These are phyloP conservation scores for Episyrphus balteatus DNA, from an alignment of 1,140 invertebrate genomes.

Conservation along the genomic window DNA sequence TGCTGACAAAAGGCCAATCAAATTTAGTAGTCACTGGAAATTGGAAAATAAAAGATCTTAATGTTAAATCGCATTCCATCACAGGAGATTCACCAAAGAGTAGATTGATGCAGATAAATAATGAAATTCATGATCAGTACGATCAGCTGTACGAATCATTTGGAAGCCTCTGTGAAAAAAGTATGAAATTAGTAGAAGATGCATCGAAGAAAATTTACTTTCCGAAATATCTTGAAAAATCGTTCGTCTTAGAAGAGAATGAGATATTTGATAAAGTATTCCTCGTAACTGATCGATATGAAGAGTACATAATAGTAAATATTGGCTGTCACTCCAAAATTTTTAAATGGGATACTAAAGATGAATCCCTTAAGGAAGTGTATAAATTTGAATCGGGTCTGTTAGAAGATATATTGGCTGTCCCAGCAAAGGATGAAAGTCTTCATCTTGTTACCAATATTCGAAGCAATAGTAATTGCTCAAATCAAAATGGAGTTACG, in stretches of 20 bases:
- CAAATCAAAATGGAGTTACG: background rate
- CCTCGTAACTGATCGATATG: background rate
- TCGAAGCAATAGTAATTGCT: background rate
- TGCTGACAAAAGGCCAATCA: slow-evolving; percentile 13
- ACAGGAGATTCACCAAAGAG: background rate
- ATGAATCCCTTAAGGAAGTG: slow-evolving; percentile 3
- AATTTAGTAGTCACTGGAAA: slow-evolving; percentile 22
- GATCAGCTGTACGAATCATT: background rate
- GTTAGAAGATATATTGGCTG: slow-evolving; percentile 15
- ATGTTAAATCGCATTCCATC: slow-evolving; percentile 6
- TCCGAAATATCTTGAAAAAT: slow-evolving; percentile 2
- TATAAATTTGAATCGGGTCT: slow-evolving; percentile 18
- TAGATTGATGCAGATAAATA: background rate
- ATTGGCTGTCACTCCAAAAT: slow-evolving; percentile 16
- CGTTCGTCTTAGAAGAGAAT: background rate
- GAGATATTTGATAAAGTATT: background rate
- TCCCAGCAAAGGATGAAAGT: background rate
- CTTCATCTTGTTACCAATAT: slow-evolving; percentile 21
- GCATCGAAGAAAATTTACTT: background rate
- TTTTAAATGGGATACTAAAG: slow-evolving; percentile 8
- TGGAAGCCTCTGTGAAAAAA: background rate
- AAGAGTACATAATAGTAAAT: slow-evolving; percentile 22
- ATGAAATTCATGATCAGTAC: background rate
- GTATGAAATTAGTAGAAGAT: background rate
- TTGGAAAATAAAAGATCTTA: slow-evolving; percentile 22